Evolutionary conservation across 2,113 vertebrate species (phyloP), one percentile per base, ranked within the genome.

Genomic region (Stigmatopora argus): DNA sequence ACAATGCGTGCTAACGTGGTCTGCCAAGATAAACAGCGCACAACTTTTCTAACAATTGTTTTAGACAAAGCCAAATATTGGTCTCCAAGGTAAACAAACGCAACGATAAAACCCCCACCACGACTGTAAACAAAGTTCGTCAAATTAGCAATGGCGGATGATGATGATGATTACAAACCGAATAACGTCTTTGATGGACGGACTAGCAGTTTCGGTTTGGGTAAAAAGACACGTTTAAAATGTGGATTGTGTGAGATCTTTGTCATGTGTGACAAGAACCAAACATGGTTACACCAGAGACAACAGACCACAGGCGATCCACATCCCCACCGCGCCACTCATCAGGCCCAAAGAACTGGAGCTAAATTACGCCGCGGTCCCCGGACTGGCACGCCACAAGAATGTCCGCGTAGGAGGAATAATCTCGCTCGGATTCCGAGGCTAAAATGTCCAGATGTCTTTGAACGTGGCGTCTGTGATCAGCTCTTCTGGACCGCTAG

Each of bases 261-360:
- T 56, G 53, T 56, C 53, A 15, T 56, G 53, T 56, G 26, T 56
- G 53, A 56, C 53, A 56, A 56, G 53, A 31, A 56, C 53, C 26
- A 56, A 56, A 56, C 53, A 56, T 56, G 1, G 53, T 56, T 7
- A 23, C 53, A 56, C 2, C 14, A 31, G 23, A 56, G 23, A 56
- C 53, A 31, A 56, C 53, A 56, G 53, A 56, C 53, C 53, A 56
- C 53, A 56, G 6, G 13, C 31, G 15, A 15, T 34, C 53, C 23
- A 31, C 53, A 31, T 56, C 26, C 31, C 7, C 53, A 56, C 53
- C 23, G 13, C 53, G 53, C 53, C 53, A 56, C 53, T 56, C 23
- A 56, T 56, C 53, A 17, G 15, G 14, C 14, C 26, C 13, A 31
- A 56, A 56, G 13, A 26, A 10, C 7, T 5, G 23, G 53, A 56